Evolutionary conservation across 2,113 vertebrate genomes (phyloP).

Genomic region (Bufo bufo): DNA sequence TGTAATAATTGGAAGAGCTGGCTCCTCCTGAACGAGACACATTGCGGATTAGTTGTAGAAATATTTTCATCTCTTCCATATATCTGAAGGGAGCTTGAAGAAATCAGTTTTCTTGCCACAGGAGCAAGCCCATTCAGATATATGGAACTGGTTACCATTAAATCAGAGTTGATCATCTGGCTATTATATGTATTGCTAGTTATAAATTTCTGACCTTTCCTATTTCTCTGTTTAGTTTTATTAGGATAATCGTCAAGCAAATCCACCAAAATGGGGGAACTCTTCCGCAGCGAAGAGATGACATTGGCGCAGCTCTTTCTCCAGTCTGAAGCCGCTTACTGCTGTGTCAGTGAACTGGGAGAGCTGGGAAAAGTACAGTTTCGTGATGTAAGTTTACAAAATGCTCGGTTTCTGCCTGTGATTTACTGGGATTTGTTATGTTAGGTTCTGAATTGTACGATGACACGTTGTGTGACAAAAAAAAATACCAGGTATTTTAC

Average conservation of each 20-base stretch:
- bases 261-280: slow-evolving; percentile 86
- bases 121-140: too few relatives aligned
- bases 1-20: too few relatives aligned
- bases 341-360: slow-evolving; percentile 95
- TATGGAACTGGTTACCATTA: too few relatives aligned
- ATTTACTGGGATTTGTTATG: not conserved
- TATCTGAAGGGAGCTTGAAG: too few relatives aligned
- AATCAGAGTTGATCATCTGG: not conserved
- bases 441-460: not conserved
- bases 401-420: not conserved
- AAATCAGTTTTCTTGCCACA: too few relatives aligned
- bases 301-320: slow-evolving; percentile 96
- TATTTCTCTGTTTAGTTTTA: slow-evolving; percentile 42
- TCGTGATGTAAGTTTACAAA: slow-evolving; percentile 85
- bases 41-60: too few relatives aligned
- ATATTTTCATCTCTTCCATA: too few relatives aligned
- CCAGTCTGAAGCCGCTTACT: slow-evolving; percentile 96
- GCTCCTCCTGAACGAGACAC: too few relatives aligned
- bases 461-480: too few relatives aligned
- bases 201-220: not conserved
- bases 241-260: slow-evolving; percentile 58
- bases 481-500: too few relatives aligned
- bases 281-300: slow-evolving; percentile 98
- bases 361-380: slow-evolving; percentile 98
- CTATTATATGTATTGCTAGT: not conserved